phyloP scores from a whole-genome alignment of 1,140 invertebrate species.

The Orius insidiosus region DNA sequence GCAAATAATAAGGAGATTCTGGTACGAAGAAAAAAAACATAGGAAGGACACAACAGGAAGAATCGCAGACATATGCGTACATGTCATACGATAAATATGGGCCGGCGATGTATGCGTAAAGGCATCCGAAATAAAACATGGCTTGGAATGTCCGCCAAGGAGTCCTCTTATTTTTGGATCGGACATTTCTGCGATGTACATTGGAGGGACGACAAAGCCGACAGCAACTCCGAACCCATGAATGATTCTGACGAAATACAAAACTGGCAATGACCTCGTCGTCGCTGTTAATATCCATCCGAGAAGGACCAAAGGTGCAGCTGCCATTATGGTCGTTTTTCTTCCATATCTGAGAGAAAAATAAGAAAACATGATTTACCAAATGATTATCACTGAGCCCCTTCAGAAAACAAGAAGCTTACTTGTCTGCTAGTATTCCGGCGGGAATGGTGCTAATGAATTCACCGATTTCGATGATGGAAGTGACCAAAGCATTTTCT shows the following conservation, averaged over 20 bases:
- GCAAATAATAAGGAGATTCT: conserved; percentile 59
- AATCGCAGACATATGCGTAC: conserved; percentile 41
- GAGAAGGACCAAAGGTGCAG: conserved; percentile 48
- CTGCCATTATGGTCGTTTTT: conserved; percentile 42
- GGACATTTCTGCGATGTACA: conserved; percentile 75
- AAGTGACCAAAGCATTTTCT: conserved; percentile 10
- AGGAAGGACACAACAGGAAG: conserved; percentile 42
- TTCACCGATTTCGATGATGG: conserved; percentile 12
- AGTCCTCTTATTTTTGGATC: conserved; percentile 23
- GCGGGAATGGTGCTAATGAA: conserved; percentile 8
- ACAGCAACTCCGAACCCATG: conserved; percentile 35
- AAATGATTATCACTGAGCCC: too few relatives aligned
- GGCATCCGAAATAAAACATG: too few relatives aligned
- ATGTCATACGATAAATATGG: conserved; percentile 45
- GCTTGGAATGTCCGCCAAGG: conserved; percentile 7
- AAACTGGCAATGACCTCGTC: conserved; percentile 29
- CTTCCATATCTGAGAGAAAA: conserved; percentile 37
- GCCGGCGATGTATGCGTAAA: conserved; percentile 37
- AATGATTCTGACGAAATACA: conserved; percentile 14
- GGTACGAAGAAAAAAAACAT: conserved; percentile 57
- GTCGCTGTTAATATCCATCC: conserved; percentile 58
- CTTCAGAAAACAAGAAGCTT: too few relatives aligned
- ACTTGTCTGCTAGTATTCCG: conserved; percentile 51
- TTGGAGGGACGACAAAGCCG: conserved; percentile 52
- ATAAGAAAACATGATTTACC: background rate